Conservation (phyloP, 2,797 vertebrate species). For the Euphonia xanthogaster region DNA sequence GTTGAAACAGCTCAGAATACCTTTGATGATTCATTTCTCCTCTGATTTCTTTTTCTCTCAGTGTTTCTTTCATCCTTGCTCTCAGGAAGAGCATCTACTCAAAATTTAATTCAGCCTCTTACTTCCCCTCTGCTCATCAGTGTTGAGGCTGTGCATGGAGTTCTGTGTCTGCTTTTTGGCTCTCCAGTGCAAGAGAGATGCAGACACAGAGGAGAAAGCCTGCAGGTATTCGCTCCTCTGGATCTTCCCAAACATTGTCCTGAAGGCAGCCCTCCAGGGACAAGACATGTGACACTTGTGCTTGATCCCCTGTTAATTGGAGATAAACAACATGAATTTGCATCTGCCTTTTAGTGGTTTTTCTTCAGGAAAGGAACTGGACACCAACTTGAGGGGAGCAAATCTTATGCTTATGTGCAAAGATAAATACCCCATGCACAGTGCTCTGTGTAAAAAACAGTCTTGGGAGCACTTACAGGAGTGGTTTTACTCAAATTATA, state of each 20-base stretch:
- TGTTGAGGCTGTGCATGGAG: not conserved
- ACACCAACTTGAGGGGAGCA: not conserved
- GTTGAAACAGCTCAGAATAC: fast-evolving
- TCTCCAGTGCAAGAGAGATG: not conserved
- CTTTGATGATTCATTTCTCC: not conserved
- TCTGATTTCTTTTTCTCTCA: not conserved
- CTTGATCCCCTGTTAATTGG: not conserved
- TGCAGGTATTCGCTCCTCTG: not conserved
- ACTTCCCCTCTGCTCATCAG: not conserved
- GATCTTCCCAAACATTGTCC: not conserved
- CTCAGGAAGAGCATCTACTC: not conserved
- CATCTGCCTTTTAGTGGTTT: not conserved
- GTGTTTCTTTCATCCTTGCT: not conserved
- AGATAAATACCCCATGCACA: not conserved
- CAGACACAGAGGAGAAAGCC: fast-evolving
- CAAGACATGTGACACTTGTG: not conserved
- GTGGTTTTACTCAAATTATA: not conserved
- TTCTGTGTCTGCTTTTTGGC: not conserved
- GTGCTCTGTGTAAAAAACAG: not conserved
- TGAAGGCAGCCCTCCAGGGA: not conserved
- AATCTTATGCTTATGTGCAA: not conserved
- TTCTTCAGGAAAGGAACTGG: not conserved
- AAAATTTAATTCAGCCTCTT: not conserved
- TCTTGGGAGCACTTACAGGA: not conserved
- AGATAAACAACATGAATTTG: not conserved